Conservation (phyloP, 2,888 invertebrate species). For the Drosophila phalerata region DNA sequence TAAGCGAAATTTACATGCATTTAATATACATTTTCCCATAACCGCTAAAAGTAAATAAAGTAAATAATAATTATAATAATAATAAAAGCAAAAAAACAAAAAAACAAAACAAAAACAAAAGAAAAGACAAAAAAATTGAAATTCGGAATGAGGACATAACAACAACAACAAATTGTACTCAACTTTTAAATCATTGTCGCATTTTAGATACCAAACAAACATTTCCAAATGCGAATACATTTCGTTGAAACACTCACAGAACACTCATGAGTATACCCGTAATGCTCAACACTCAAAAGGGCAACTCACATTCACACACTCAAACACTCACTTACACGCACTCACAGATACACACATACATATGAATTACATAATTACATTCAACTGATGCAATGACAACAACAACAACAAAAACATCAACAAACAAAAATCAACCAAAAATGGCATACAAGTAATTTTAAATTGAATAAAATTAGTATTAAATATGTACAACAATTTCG, state of each 20-base stretch:
- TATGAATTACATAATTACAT: slow-evolving; percentile 54
- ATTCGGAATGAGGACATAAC: slow-evolving; percentile 25
- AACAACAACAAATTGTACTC: slow-evolving; percentile 56
- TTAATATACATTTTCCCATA: slow-evolving; percentile 80
- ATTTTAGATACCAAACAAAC: slow-evolving; percentile 58
- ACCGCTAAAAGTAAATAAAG: slow-evolving; percentile 49
- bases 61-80: slow-evolving; percentile 35
- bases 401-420: slow-evolving; percentile 4
- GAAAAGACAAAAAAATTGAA: slow-evolving; percentile 27
- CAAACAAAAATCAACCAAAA: slow-evolving; percentile 37
- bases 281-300: slow-evolving; percentile 19
- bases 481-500: slow-evolving; percentile 74
- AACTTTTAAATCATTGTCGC: slow-evolving; percentile 74
- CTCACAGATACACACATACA: slow-evolving; percentile 21
- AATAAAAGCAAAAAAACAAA: slow-evolving; percentile 12
- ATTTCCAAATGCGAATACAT: slow-evolving; percentile 37
- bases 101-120: background rate
- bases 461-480: slow-evolving; percentile 78
- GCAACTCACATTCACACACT: slow-evolving; percentile 15
- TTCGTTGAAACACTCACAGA: slow-evolving; percentile 33
- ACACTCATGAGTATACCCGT: slow-evolving; percentile 7
- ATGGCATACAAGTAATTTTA: slow-evolving; percentile 78
- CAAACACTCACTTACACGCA: slow-evolving; percentile 23
- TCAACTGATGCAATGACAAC: slow-evolving; percentile 36
- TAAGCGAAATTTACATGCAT: slow-evolving; percentile 74